These are phyloP conservation scores for Corydoras maculifer DNA, from an alignment of 2,113 vertebrate species.

Conservation along the genomic window DNA sequence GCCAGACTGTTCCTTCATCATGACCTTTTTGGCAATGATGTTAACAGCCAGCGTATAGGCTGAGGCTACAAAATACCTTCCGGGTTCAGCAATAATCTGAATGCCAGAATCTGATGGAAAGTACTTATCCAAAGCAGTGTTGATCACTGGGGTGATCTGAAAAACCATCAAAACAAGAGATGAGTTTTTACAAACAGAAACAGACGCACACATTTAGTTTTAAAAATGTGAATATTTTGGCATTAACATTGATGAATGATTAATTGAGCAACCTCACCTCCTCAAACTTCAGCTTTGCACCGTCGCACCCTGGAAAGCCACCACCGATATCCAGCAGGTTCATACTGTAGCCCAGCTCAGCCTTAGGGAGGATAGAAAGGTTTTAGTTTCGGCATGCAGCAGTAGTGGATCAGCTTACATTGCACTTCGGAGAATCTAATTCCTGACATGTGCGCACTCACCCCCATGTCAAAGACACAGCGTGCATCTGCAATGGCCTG, in stretches of 20 bases:
- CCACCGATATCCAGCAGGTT: conserved; percentile 91
- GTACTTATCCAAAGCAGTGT: conserved; percentile 87
- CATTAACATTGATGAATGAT: neutral
- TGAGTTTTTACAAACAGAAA: neutral
- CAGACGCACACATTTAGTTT: neutral
- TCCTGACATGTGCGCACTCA: conserved; percentile 58
- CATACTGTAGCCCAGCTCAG: conserved; percentile 87
- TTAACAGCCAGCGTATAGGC: conserved; percentile 91
- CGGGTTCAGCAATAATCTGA: conserved; percentile 86
- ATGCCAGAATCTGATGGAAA: conserved; percentile 82
- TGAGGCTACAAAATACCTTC: conserved; percentile 92
- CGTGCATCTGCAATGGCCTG: conserved; percentile 90
- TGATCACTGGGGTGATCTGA: conserved; percentile 87
- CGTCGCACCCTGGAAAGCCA: conserved; percentile 95
- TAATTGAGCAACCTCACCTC: conserved; percentile 67
- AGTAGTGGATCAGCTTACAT: neutral
- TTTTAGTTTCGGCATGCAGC: neutral
- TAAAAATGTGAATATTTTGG: neutral
- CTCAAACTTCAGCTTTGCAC: conserved; percentile 90
- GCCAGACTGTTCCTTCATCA: conserved; percentile 74
- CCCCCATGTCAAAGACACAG: conserved; percentile 91
- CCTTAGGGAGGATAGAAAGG: conserved; percentile 53
- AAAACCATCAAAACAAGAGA: neutral
- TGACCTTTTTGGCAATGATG: conserved; percentile 93
- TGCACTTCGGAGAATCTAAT: neutral